Conservation (phyloP, 2,797 vertebrate genomes). For the Xenentodon cancila region DNA sequence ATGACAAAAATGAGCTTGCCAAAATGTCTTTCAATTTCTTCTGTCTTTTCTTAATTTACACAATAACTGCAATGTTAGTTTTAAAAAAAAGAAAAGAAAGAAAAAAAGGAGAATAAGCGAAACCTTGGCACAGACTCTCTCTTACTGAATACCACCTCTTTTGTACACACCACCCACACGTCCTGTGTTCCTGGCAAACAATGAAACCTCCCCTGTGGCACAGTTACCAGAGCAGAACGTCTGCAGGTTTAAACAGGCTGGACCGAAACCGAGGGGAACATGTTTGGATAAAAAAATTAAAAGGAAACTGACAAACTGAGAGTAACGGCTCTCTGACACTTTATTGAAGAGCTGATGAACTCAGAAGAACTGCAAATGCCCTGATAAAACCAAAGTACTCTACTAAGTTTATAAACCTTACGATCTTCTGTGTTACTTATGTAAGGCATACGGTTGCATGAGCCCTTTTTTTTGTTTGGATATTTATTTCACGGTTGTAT, state of each 20-base stretch:
- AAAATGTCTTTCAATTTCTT: no score
- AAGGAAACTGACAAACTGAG: constrained; percentile 27
- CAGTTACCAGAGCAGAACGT: constrained; percentile 43
- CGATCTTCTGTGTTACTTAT: no score
- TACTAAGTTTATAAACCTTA: background rate
- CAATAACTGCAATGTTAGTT: no score
- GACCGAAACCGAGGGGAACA: constrained; percentile 32
- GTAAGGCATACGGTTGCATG: no score
- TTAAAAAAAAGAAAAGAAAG: constrained; percentile 3
- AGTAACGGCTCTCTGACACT: background rate
- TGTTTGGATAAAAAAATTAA: constrained; percentile 38
- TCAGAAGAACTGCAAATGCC: background rate
- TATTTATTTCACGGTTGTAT: no score
- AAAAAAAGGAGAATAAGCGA: background rate
- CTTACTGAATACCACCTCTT: constrained; percentile 33
- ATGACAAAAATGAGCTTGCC: no score
- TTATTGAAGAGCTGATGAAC: background rate
- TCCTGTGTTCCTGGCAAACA: constrained; percentile 42
- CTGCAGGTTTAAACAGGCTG: constrained; percentile 61
- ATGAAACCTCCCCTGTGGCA: constrained; percentile 38
- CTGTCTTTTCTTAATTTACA: no score
- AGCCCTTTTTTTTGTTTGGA: no score
- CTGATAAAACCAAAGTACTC: background rate
- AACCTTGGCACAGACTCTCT: constrained; percentile 27
- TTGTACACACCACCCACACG: constrained; percentile 53